A percentile compares a stretch with the other conserved stretches of the same genome.
Conservation (phyloP, 2,797 vertebrate genomes). For the Staurois parvus region DNA sequence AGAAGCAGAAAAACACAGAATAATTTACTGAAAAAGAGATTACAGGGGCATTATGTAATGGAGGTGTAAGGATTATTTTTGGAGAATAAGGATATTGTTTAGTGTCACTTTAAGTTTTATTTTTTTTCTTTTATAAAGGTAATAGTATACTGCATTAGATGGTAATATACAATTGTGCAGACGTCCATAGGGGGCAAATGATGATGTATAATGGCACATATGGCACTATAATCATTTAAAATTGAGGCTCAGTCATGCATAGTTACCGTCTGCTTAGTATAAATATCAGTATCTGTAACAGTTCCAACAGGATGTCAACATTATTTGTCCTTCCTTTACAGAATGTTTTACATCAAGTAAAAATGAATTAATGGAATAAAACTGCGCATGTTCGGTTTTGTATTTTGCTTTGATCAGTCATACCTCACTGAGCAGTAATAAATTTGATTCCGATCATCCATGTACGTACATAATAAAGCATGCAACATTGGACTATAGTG, state of each 20-base stretch:
- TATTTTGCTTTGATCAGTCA: slow-evolving; percentile 28
- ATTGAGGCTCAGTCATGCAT: neutral
- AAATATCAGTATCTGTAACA: neutral
- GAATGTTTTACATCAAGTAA: neutral
- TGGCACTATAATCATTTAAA: neutral
- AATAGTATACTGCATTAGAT: neutral
- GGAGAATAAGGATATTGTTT: too few species aligned
- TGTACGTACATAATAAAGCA: slow-evolving; percentile 55
- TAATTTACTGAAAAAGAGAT: too few species aligned
- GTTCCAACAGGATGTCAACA: neutral
- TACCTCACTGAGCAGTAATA: slow-evolving; percentile 34
- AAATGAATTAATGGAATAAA: slow-evolving; percentile 28
- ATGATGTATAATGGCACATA: neutral
- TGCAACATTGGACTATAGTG: slow-evolving; percentile 40
- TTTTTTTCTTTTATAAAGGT: neutral
- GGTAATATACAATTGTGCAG: too few species aligned
- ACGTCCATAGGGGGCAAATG: too few species aligned
- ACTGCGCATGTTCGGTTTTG: slow-evolving; percentile 9
- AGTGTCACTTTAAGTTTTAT: too few species aligned
- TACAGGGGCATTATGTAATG: too few species aligned
- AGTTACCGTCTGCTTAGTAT: neutral
- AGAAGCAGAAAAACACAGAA: too few species aligned
- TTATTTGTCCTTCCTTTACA: neutral
- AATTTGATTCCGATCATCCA: slow-evolving; percentile 51
- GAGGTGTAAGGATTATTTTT: too few species aligned